Base-by-base conservation (phyloP, 2,797 vertebrate species). In the Microtus californicus region DNA sequence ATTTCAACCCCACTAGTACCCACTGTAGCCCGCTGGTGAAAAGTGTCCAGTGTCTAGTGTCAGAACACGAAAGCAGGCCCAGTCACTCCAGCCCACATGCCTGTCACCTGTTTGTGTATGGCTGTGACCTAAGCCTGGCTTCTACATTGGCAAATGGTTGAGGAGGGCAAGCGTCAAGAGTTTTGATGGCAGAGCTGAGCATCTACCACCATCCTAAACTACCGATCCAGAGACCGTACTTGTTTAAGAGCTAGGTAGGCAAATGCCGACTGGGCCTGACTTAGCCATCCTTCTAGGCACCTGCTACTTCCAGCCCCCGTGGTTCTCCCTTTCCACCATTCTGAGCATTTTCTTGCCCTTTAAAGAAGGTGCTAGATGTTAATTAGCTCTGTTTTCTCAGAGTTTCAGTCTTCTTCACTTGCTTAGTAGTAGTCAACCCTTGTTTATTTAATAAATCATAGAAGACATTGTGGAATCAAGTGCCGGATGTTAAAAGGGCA, bases 381-480 rank as follows among this genome's bases (percentile, higher is more conserved):
- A 74, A 37, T 48, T 25, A 48, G 31, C 45, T 78, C 34, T 76
- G 13, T 17, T 78, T 29, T 65, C 19, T 65, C 29, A 40, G 34
- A 27, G 34, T 8, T 65, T 86, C 45, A 83, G 43, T 81, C 71
- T 92, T 81, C 61, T 81, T 92, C 45, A 71, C 73, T 73, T 11
- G 1, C 85, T 77, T 82, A 56, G 31, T 34, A 87, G 27, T 48
- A 37, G 67, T 65, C 77, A 89, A 1, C 51, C 27, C 15, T 92
- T 29, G 43, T 63, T 17, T 81, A 23, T 82, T 67, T 48, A 67
- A 13, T 85, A 67, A 96, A 76, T 56, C 45, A 27, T 88, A 61
- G 14, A 71, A 89, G 92, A 82, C 56, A 27, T 74, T 73, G 40
- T 81, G 74, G 91, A 80, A 56, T 81, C 69, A 74, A 43, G 78